phyloP scores from a whole-genome alignment of 23 tunicate species.

The Trididemnum clinides region DNA sequence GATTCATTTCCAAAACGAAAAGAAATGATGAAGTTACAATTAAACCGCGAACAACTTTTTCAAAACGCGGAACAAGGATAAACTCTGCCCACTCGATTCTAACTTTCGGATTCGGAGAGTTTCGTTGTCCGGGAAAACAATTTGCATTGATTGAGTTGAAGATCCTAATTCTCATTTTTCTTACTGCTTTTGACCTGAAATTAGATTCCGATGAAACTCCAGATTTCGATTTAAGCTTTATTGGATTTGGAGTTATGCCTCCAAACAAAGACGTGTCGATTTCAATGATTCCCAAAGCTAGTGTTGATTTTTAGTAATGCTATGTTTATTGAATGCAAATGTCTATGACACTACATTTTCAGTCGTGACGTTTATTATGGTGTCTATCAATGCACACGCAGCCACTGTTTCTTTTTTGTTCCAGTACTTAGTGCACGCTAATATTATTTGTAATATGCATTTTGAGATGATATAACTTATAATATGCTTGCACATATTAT shows the following conservation, averaged over 20 bases:
- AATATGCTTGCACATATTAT: too few relatives aligned
- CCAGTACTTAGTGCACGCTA: too few relatives aligned
- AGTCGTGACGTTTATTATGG: too few relatives aligned
- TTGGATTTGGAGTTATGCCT: conserved; percentile 90
- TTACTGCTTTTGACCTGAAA: conserved; percentile 23
- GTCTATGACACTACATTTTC: too few relatives aligned
- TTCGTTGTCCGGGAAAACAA: conserved; percentile 70
- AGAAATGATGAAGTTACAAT: neutral
- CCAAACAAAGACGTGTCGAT: conserved; percentile 15
- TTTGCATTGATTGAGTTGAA: conserved; percentile 73
- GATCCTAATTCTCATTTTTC: conserved; percentile 28
- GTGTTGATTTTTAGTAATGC: too few relatives aligned
- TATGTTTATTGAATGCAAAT: too few relatives aligned
- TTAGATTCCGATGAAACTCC: conserved; percentile 18
- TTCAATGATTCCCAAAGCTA: too few relatives aligned
- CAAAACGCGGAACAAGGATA: conserved; percentile 25
- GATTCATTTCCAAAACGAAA: conserved; percentile 23
- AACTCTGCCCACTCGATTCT: conserved; percentile 52
- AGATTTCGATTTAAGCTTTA: conserved; percentile 34
- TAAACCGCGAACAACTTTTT: neutral
- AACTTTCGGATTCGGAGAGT: conserved; percentile 65
- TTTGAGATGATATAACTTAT: too few relatives aligned
- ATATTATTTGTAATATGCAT: too few relatives aligned
- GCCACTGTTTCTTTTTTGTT: too few relatives aligned
- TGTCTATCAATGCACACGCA: too few relatives aligned